Base-by-base conservation (phyloP, 35 echinoderm and acorn worm genomes). In the Eucidaris tribuloides region DNA sequence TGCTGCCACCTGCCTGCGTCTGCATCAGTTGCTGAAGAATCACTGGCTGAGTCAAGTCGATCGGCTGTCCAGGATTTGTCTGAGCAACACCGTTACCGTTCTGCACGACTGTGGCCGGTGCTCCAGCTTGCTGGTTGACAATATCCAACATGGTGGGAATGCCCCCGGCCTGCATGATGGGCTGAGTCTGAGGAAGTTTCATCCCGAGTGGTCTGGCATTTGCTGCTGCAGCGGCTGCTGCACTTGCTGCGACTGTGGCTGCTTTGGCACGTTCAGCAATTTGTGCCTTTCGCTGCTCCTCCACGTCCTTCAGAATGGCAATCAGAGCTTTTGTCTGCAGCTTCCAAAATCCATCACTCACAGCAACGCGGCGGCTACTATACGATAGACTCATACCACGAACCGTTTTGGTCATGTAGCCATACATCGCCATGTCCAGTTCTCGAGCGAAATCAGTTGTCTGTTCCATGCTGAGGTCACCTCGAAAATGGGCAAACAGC, bases 371-470 rank as follows among this genome's bases (percentile, higher is more conserved):
- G 36, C 54, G 39, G 49, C 27, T 71, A n/a, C 62, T 71, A 49
- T 54, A 80, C 57, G 29, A 32, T 60, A 45, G 62, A 45, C 57
- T 88, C 58, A 62, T 52, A 42, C 41, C 77, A 80, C 58, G 78
- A 76, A 66, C 66, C 36, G 30, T 88, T 18, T 80, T 77, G 14
- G 59, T 66, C 37, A 84, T 27, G 43, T 74, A 57, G 55, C 32
- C 54, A 65, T 80, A 57, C 43, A 88, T 46, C 31, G 59, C 66
- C 44, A 46, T 44, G 58, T 88, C 85, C 17, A 88, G 28, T 22
- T 62, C 43, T 20, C 45, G 42, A 7, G 85, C 24, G 24, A 88
- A 79, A 9, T 48, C 24, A 17, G 23, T 18, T 1, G 45, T 48
- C 6, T 62, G 20, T 30, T 79, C 33, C 61, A 80, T 88, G 29